These are phyloP conservation scores for Lates japonicus DNA, from an alignment of 2,797 vertebrate genomes.

Conservation along the genomic window DNA sequence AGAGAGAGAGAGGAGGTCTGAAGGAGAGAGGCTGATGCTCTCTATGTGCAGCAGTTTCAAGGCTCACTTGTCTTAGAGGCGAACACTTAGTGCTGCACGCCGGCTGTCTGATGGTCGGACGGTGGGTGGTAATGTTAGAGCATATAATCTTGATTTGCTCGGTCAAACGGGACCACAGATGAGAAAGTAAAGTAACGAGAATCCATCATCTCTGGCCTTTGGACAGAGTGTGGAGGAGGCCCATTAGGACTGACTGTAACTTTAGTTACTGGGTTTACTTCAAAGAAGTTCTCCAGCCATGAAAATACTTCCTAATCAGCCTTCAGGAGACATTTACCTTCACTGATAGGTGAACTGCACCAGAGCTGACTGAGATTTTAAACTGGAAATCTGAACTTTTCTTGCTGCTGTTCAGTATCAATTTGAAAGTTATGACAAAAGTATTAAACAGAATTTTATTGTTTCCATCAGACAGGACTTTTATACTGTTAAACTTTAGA, in stretches of 20 bases:
- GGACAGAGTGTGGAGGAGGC: conserved; percentile 9
- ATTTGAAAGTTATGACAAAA: background rate
- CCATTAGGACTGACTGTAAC: background rate
- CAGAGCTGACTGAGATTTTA: background rate
- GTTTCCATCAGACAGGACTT: background rate
- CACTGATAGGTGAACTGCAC: background rate
- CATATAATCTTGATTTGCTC: conserved; percentile 42
- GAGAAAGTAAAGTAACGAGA: conserved; percentile 44
- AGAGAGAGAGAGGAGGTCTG: conserved; percentile 4
- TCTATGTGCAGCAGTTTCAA: conserved; percentile 45
- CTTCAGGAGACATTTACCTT: conserved; percentile 2
- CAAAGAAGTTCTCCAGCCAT: conserved; percentile 23
- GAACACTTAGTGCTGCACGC: conserved; percentile 36
- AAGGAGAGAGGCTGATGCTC: conserved; percentile 35
- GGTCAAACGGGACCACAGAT: conserved; percentile 29
- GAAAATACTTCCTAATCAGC: conserved; percentile 15
- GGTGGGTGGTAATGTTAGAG: conserved; percentile 35
- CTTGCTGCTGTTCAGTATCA: background rate
- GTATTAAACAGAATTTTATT: background rate
- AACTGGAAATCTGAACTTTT: background rate
- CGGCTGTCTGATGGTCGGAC: conserved; percentile 30
- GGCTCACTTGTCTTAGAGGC: conserved; percentile 55
- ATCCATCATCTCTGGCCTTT: conserved; percentile 22
- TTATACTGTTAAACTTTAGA: too few relatives aligned
- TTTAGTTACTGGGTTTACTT: conserved; percentile 9